Evolutionary conservation across 2,888 invertebrate species (phyloP).

Genomic region (Microctonus brassicae): DNA sequence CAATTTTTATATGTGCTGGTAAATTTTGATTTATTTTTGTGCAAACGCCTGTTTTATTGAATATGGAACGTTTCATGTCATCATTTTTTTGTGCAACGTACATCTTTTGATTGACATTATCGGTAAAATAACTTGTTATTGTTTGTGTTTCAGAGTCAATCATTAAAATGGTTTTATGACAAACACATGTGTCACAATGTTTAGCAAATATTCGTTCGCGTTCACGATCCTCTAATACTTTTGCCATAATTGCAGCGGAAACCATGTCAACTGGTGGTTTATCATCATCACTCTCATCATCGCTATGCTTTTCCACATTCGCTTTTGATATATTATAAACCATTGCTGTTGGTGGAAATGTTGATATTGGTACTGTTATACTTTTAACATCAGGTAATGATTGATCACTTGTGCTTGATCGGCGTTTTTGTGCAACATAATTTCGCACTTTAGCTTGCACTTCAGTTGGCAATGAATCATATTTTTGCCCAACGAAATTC

Average conservation of each 20-base stretch:
- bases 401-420: conserved; percentile 68
- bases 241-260: conserved; percentile 91
- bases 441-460: conserved; percentile 90
- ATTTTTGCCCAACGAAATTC: conserved; percentile 92
- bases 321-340: conserved; percentile 73
- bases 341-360: conserved; percentile 89
- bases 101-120: conserved; percentile 34
- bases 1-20: conserved; percentile 28
- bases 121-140: background rate
- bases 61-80: conserved; percentile 12
- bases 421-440: conserved; percentile 78
- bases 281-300: conserved; percentile 72
- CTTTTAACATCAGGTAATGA: conserved; percentile 73
- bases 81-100: conserved; percentile 40
- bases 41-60: conserved; percentile 6
- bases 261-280: conserved; percentile 80
- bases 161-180: conserved; percentile 69
- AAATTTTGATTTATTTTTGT: conserved; percentile 27
- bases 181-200: conserved; percentile 87
- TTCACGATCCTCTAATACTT: conserved; percentile 89
- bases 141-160: conserved; percentile 65
- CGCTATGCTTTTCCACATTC: conserved; percentile 65
- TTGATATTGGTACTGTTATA: conserved; percentile 82
- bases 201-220: conserved; percentile 82
- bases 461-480: conserved; percentile 89